Base-by-base conservation (phyloP, 2,888 invertebrate species). In the Cepaea hortensis region DNA sequence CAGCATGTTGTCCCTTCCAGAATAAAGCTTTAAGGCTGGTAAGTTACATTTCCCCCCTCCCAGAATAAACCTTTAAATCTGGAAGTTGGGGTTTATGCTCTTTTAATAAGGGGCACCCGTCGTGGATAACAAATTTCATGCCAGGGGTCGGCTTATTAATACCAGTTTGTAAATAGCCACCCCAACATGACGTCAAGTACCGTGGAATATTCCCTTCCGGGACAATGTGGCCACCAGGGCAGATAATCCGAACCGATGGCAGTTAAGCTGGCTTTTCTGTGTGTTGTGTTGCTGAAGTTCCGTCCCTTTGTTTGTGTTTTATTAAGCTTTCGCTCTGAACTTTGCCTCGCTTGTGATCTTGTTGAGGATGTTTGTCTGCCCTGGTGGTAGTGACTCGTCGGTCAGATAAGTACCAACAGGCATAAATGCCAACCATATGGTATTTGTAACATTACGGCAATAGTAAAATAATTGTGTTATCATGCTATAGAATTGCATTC, bases 131-230 rank as follows among this genome's bases (percentile, higher is more conserved):
- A 46, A 5, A 81, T 20, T 48, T 61, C 23, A 46, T 15, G 18
- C 46, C 50, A 13, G 84, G 76, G 20, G 65, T 35, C 48, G 23
- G 18, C 76, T 20, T 23, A 73, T 72, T 35, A 3, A 35, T 35
- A 46, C 61, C 50, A 70, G 75, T 35, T 75, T 84, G 75, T 84
- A 75, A 84, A 84, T 61, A 84, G 81, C 81, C n/a, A 4, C n/a
- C 81, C 20, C 81, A 81, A 81, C 55, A 23, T 75, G 73, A 77
- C 84, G 46, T 70, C 79, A 79, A 70, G 68, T 20, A 70, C 48
- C 7, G 68, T 11, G 48, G 35, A 48, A 72, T 23, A 79, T 70
- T 76, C 77, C 50, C 23, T n/a, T 61, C 3, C 35, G 15, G 13
- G 80, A 48, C 68, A 77, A 85, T 70, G 46, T 55, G 55, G 68